Evolutionary conservation across 2,113 vertebrate genomes (phyloP).

Genomic region (Trichomycterus rosablanca): DNA sequence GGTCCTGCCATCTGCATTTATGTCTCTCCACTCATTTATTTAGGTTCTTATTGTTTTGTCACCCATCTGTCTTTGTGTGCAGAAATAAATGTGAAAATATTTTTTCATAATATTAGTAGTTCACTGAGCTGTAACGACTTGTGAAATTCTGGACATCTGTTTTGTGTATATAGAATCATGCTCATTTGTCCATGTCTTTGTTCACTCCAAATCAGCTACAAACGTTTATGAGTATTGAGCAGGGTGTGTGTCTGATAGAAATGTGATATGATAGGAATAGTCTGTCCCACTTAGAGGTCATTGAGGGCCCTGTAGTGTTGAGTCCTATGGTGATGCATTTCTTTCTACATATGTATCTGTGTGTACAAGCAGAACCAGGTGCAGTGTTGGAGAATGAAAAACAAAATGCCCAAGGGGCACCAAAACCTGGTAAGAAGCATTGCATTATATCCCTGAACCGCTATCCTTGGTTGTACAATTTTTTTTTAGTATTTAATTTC

Average conservation of each 20-base stretch:
- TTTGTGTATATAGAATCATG: background rate
- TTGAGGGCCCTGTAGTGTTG: conserved; percentile 1
- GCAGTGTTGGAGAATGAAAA: conserved; percentile 78
- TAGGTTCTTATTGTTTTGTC: too few relatives aligned
- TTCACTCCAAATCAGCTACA: background rate
- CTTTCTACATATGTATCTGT: conserved; percentile 40
- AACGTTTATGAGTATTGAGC: conserved; percentile 5
- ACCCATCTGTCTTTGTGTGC: too few relatives aligned
- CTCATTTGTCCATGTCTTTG: background rate
- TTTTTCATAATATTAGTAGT: too few relatives aligned
- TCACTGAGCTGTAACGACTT: too few relatives aligned
- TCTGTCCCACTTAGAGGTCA: background rate
- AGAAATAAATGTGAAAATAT: too few relatives aligned
- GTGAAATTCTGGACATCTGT: too few relatives aligned
- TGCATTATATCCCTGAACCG: conserved; percentile 29
- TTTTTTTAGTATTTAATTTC: background rate
- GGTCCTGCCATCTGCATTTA: too few relatives aligned
- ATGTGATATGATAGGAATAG: background rate
- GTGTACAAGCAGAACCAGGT: conserved; percentile 58
- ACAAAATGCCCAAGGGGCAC: conserved; percentile 68
- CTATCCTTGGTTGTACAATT: background rate
- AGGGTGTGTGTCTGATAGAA: conserved; percentile 5
- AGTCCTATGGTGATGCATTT: conserved; percentile 10
- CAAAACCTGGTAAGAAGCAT: conserved; percentile 68
- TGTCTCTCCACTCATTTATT: too few relatives aligned